Conservation (phyloP, 1,140 invertebrate species). For the Penaeus japonicus region DNA sequence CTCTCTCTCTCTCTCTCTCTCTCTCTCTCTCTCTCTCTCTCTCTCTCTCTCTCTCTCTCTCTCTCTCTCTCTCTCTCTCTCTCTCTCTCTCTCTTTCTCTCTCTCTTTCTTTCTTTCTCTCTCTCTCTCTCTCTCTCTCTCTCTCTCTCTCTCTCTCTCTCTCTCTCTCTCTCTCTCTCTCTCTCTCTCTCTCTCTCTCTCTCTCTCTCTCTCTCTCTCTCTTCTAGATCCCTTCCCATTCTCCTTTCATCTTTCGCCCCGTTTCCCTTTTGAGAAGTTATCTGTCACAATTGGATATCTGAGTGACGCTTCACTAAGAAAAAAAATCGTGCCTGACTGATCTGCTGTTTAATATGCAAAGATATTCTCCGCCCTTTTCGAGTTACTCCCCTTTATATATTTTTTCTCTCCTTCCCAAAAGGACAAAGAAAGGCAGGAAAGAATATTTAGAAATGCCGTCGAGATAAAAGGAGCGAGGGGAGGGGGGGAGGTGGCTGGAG, state of each 20-base stretch:
- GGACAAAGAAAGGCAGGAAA: too few relatives aligned
- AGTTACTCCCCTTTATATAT: too few relatives aligned
- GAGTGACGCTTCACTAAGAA: background rate
- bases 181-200: background rate
- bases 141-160: background rate
- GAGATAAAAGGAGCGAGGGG: too few relatives aligned
- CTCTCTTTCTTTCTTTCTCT: background rate
- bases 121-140: background rate
- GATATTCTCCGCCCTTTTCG: too few relatives aligned
- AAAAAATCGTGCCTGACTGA: too few relatives aligned
- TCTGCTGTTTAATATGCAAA: too few relatives aligned
- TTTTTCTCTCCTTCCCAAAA: too few relatives aligned
- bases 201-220: background rate
- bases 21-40: background rate
- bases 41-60: background rate
- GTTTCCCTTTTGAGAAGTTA: background rate
- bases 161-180: background rate
- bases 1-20: too few relatives aligned
- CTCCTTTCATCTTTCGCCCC: background rate
- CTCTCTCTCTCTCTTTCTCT: background rate
- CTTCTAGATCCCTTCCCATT: background rate
- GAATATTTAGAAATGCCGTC: too few relatives aligned
- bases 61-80: background rate
- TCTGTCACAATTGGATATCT: background rate
- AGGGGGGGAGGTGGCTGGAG: too few relatives aligned